Conservation (phyloP, 2,888 invertebrate genomes). For the Andricus curvator region DNA sequence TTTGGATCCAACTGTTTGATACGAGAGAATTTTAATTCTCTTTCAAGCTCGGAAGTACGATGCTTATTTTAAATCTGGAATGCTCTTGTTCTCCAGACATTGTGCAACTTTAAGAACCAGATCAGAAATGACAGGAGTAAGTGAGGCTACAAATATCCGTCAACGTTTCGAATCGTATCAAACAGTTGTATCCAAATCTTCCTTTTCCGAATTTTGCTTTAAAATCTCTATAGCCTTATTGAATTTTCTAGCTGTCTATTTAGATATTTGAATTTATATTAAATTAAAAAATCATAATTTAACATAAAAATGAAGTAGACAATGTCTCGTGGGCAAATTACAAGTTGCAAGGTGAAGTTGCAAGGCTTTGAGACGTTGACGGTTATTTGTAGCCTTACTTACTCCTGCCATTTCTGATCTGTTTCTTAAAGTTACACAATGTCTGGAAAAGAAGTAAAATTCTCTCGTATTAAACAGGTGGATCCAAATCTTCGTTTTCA, state of each 20-base stretch:
- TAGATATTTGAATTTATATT: no score
- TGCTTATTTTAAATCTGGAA: constrained; percentile 88
- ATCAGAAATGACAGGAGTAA: constrained; percentile 78
- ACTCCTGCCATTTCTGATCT: constrained; percentile 79
- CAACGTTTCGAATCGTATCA: constrained; percentile 82
- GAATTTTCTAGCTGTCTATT: no score
- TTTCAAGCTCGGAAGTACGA: constrained; percentile 82
- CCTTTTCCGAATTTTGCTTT: constrained; percentile 85
- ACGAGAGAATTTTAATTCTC: constrained; percentile 88
- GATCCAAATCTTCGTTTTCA: constrained; percentile 84
- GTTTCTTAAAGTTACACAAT: constrained; percentile 88
- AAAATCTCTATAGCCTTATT: constrained; percentile 90
- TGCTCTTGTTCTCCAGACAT: constrained; percentile 87
- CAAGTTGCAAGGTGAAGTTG: no score
- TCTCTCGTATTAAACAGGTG: constrained; percentile 87
- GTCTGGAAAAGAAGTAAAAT: constrained; percentile 87
- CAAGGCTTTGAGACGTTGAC: constrained; percentile 73
- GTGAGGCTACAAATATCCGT: constrained; percentile 79
- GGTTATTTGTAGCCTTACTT: constrained; percentile 79
- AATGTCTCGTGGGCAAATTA: no score
- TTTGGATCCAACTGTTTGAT: constrained; percentile 87
- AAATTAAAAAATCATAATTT: no score
- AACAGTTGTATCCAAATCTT: constrained; percentile 86
- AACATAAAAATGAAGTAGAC: no score
- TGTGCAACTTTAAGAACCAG: constrained; percentile 87